phyloP scores from a whole-genome alignment of 1,140 invertebrate genomes.

The Drosophila mauritiana region DNA sequence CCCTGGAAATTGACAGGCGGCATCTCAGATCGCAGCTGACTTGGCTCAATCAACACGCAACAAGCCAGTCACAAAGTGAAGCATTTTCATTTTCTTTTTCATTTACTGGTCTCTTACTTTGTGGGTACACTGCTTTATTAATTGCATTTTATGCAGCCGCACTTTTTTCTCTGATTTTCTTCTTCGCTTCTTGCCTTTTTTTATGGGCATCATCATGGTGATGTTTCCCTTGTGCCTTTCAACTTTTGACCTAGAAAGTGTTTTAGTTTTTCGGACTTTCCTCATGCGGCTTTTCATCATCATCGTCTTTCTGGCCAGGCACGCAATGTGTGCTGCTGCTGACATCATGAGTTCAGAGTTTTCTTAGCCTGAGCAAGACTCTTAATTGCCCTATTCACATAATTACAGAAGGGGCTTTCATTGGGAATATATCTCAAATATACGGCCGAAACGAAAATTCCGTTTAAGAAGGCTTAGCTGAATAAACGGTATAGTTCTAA shows the following conservation, averaged over 20 bases:
- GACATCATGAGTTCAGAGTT: slow-evolving; percentile 53
- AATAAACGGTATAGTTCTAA: not conserved
- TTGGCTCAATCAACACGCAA: slow-evolving; percentile 34
- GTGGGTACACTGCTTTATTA: slow-evolving; percentile 44
- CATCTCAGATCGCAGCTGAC: slow-evolving; percentile 19
- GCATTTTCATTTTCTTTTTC: slow-evolving; percentile 35
- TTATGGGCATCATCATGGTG: slow-evolving; percentile 31
- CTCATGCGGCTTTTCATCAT: slow-evolving; percentile 45
- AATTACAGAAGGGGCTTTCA: not conserved
- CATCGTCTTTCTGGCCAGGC: slow-evolving; percentile 16
- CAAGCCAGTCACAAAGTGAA: slow-evolving; percentile 7
- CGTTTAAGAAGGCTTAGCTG: not conserved
- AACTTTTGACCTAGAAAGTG: slow-evolving; percentile 82
- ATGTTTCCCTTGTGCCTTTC: slow-evolving; percentile 54
- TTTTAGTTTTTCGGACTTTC: slow-evolving; percentile 59
- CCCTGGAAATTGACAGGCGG: slow-evolving; percentile 47
- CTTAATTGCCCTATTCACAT: slow-evolving; percentile 21
- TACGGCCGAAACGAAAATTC: not conserved
- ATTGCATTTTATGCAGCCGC: slow-evolving; percentile 66
- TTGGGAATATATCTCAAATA: not conserved
- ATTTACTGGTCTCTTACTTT: slow-evolving; percentile 49
- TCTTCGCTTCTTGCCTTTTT: slow-evolving; percentile 29
- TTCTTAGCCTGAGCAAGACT: slow-evolving; percentile 10
- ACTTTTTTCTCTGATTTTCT: slow-evolving; percentile 31
- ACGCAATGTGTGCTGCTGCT: slow-evolving; percentile 25